phyloP scores from a whole-genome alignment of 2,797 vertebrate species.

The Alectoris magna region DNA sequence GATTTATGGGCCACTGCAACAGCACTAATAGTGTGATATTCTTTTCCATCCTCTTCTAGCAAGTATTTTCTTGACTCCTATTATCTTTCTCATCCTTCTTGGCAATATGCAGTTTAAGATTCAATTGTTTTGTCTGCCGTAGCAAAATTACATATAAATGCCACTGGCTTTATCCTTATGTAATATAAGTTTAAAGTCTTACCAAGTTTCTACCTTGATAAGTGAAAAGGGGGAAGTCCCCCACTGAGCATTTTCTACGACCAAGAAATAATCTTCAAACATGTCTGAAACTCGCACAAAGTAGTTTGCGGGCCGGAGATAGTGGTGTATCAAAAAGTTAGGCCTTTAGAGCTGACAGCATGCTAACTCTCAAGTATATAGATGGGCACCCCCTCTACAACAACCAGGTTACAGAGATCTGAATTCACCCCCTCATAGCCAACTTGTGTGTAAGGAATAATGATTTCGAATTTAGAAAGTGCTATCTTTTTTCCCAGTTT shows the following conservation, averaged over 20 bases:
- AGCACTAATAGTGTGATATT: neutral
- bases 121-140: neutral
- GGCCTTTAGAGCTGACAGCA: neutral
- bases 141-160: neutral
- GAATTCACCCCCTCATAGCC: neutral
- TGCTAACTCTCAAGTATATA: neutral
- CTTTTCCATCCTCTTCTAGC: neutral
- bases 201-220: neutral
- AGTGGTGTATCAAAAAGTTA: neutral
- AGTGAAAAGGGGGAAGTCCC: neutral
- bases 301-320: neutral
- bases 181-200: neutral
- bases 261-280: neutral
- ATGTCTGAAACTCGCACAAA: neutral
- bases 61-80: neutral
- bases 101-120: neutral
- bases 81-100: neutral
- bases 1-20: neutral
- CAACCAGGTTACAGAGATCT: neutral
- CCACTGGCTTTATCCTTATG: neutral
- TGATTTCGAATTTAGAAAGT: neutral
- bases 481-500: neutral
- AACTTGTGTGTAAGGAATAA: neutral
- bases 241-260: neutral
- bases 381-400: neutral